A percentile compares a stretch with the other conserved stretches of the same genome.
phyloP scores from a whole-genome alignment of 1,140 invertebrate species.

The Triops longicaudatus region DNA sequence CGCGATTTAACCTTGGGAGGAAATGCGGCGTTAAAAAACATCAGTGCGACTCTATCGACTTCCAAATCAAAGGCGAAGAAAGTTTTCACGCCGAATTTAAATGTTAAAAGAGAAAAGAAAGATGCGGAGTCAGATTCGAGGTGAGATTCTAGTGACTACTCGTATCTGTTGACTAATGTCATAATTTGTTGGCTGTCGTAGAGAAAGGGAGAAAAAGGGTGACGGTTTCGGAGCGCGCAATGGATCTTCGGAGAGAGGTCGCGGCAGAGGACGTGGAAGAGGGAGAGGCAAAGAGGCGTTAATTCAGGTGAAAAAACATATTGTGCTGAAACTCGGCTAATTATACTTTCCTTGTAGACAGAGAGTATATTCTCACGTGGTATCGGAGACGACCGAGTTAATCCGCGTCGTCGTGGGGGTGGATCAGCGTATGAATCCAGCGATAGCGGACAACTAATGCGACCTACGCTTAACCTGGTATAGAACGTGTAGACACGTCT shows the following conservation, averaged over 20 bases:
- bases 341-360: not conserved
- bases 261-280: not conserved
- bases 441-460: not conserved
- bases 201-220: not conserved
- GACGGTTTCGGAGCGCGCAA: not conserved
- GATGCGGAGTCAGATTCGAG: not conserved
- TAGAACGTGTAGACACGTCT: not conserved
- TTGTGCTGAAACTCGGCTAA: not conserved
- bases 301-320: not conserved
- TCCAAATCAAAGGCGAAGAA: not conserved
- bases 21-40: not conserved
- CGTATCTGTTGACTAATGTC: not conserved
- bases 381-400: not conserved
- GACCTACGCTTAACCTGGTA: not conserved
- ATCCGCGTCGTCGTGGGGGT: not conserved
- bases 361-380: not conserved
- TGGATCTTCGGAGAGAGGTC: not conserved
- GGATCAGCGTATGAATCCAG: not conserved
- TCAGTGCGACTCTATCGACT: not conserved
- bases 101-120: not conserved
- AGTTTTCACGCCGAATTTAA: not conserved
- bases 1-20: constrained; percentile 5
- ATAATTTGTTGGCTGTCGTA: not conserved
- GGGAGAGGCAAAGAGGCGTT: not conserved
- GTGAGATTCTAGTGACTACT: not conserved